These are phyloP conservation scores for Cheirogaleus major DNA, from an alignment of 2,797 vertebrate genomes.

Conservation along the genomic window DNA sequence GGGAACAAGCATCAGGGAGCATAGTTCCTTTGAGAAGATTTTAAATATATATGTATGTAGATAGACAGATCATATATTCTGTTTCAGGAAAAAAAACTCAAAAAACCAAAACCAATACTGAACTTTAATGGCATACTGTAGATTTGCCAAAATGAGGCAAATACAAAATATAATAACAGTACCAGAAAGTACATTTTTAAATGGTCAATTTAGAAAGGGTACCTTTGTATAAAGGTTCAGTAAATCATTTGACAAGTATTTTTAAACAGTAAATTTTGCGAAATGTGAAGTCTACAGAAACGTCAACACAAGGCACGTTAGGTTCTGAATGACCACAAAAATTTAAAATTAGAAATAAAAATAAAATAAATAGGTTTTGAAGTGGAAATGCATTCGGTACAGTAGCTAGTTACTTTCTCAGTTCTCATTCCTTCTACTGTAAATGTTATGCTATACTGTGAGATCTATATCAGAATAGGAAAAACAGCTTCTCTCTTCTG, in stretches of 20 bases:
- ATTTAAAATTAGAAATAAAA: constrained; percentile 46
- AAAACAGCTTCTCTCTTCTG: constrained; percentile 5
- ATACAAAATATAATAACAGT: neutral
- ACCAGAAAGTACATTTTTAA: constrained; percentile 48
- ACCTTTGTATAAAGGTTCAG: constrained; percentile 58
- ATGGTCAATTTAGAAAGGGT: constrained; percentile 65
- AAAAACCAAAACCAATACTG: neutral
- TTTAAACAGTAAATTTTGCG: constrained; percentile 53
- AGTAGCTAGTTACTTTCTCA: constrained; percentile 12
- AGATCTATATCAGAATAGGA: constrained; percentile 1
- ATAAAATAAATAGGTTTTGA: constrained; percentile 30
- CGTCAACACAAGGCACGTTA: constrained; percentile 51
- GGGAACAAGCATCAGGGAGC: neutral
- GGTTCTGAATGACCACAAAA: constrained; percentile 46
- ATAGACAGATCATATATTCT: neutral
- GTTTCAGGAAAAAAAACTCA: neutral
- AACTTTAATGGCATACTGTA: neutral
- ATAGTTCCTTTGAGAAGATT: neutral
- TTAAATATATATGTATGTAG: neutral
- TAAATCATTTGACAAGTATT: constrained; percentile 49
- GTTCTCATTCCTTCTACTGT: neutral
- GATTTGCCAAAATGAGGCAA: constrained; percentile 39
- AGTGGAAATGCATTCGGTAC: neutral
- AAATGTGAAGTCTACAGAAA: constrained; percentile 63
- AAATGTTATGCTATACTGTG: neutral